phyloP scores from a whole-genome alignment of 2,888 invertebrate genomes.

The Drosophila gaucha region DNA sequence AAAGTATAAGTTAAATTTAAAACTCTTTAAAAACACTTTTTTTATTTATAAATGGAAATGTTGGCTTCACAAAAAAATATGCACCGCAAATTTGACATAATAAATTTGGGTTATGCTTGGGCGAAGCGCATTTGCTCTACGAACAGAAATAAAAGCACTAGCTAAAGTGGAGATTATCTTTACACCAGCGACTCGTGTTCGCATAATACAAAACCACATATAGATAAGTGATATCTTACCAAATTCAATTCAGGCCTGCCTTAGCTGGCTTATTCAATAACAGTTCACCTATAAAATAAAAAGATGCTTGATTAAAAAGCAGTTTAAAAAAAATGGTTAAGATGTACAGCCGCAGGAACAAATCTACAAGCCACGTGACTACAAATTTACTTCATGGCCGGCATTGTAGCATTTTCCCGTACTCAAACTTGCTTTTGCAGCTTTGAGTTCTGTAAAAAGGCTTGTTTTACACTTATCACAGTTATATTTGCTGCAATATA shows the following conservation, averaged over 20 bases:
- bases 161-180: conserved; percentile 76
- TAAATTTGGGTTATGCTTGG: conserved; percentile 84
- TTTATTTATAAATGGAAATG: conserved; percentile 25
- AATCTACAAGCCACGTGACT: conserved; percentile 45
- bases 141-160: conserved; percentile 83
- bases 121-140: conserved; percentile 75
- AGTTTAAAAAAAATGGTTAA: not conserved
- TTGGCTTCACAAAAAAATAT: conserved; percentile 76
- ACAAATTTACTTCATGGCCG: conserved; percentile 21
- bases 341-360: conserved; percentile 15
- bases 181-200: conserved; percentile 83
- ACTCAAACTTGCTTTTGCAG: conserved; percentile 67
- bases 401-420: conserved; percentile 20
- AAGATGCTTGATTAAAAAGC: not conserved
- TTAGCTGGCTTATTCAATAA: not conserved
- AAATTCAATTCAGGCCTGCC: conserved; percentile 7
- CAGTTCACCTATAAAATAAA: conserved; percentile 52
- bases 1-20: not conserved
- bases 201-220: conserved; percentile 13
- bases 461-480: conserved; percentile 48
- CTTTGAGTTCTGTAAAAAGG: conserved; percentile 73
- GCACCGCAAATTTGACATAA: conserved; percentile 80
- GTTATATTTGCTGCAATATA: conserved; percentile 76
- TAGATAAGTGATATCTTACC: conserved; percentile 40
- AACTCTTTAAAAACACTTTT: not conserved